Conservation (phyloP, 2,113 vertebrate species). For the Verasper variegatus region DNA sequence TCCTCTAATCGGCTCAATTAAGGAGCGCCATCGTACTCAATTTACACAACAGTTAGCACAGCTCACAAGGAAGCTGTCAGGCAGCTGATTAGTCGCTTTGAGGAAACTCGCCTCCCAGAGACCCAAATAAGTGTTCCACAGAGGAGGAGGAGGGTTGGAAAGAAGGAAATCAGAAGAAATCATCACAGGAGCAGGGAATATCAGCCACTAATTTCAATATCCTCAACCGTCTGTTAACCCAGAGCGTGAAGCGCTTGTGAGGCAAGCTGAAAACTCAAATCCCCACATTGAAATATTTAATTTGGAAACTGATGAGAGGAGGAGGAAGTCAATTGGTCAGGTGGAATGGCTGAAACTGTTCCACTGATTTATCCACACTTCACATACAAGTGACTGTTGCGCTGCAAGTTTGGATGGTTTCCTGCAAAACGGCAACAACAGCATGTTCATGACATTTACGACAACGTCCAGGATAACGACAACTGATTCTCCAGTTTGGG, state of each 20-base stretch:
- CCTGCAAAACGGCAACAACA: too few species aligned
- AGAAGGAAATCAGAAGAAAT: slow-evolving; percentile 30
- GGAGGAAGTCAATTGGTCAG: background rate
- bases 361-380: background rate
- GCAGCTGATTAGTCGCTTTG: slow-evolving; percentile 55
- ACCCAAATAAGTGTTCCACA: slow-evolving; percentile 15
- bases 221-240: slow-evolving; percentile 7
- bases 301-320: background rate
- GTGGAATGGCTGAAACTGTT: background rate
- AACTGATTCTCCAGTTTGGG: too few species aligned
- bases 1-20: slow-evolving; percentile 79
- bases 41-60: slow-evolving; percentile 38
- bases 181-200: slow-evolving; percentile 21
- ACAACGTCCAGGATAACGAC: too few species aligned
- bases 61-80: slow-evolving; percentile 19
- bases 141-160: background rate
- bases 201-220: slow-evolving; percentile 28
- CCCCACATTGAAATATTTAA: background rate
- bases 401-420: too few species aligned
- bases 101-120: slow-evolving; percentile 7
- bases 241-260: background rate
- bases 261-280: background rate
- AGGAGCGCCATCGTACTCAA: slow-evolving; percentile 58
- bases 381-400: background rate
- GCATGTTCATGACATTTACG: too few species aligned